Conservation (phyloP, 2,797 vertebrate genomes). For the Xenopus petersii region DNA sequence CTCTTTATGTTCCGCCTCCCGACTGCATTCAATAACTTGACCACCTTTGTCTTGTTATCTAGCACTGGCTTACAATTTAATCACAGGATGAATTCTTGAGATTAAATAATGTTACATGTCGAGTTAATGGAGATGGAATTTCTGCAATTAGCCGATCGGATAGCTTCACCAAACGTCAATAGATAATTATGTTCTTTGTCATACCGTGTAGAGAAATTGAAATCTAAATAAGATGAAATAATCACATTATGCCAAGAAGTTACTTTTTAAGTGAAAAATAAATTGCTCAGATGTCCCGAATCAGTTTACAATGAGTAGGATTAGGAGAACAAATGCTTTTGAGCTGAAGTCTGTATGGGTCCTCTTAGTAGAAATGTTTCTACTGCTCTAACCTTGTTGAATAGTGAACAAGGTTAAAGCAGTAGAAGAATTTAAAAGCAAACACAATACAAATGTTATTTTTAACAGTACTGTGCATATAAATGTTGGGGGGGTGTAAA, state of each 20-base stretch:
- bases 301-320: conserved; percentile 41
- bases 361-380: too few relatives aligned
- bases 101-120: conserved; percentile 33
- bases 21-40: conserved; percentile 9
- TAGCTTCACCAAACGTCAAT: conserved; percentile 30
- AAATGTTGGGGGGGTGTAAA: too few relatives aligned
- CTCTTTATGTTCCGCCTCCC: conserved; percentile 9
- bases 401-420: too few relatives aligned
- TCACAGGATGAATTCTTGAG: conserved; percentile 33
- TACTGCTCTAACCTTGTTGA: too few relatives aligned
- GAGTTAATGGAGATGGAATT: conserved; percentile 43
- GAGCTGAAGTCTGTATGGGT: conserved; percentile 2
- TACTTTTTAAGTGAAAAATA: conserved; percentile 39
- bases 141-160: conserved; percentile 42
- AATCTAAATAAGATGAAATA: conserved; percentile 48
- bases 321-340: conserved; percentile 36
- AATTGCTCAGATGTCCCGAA: conserved; percentile 35
- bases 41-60: conserved; percentile 34
- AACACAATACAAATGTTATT: too few relatives aligned
- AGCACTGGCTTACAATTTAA: conserved; percentile 29
- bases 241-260: conserved; percentile 39
- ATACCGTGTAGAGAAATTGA: conserved; percentile 43
- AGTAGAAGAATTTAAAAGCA: too few relatives aligned
- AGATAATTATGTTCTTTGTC: conserved; percentile 40
- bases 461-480: too few relatives aligned